Evolutionary conservation across 2,888 invertebrate species (phyloP).

Genomic region (Protophormia terraenovae): DNA sequence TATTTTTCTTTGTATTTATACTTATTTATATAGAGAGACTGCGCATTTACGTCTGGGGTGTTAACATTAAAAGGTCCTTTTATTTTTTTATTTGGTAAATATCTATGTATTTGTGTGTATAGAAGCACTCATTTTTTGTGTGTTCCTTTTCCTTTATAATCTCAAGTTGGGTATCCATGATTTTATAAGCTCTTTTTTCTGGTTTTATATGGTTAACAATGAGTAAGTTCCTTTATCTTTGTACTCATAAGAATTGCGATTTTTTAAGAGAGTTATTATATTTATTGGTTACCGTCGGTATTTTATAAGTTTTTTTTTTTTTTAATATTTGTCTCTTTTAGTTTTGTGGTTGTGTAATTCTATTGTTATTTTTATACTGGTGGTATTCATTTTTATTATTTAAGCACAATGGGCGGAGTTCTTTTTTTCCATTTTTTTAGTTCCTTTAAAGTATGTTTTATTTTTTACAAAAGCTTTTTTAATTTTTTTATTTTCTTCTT

Average conservation of each 20-base stretch:
- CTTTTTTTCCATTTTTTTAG: background rate
- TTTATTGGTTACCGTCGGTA: slow-evolving; percentile 42
- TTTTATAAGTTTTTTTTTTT: slow-evolving; percentile 15
- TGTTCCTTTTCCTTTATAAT: slow-evolving; percentile 11
- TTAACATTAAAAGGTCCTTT: slow-evolving; percentile 55
- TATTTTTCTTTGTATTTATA: background rate
- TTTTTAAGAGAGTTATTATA: background rate
- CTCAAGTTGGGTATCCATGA: slow-evolving; percentile 42
- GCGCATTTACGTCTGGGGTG: slow-evolving; percentile 74
- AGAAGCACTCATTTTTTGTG: background rate
- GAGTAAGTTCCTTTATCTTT: slow-evolving; percentile 23
- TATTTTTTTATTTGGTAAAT: background rate
- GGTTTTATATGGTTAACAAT: background rate
- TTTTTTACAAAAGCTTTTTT: background rate
- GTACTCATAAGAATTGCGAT: background rate
- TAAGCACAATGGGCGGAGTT: slow-evolving; percentile 53
- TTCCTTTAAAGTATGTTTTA: background rate
- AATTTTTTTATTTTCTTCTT: background rate
- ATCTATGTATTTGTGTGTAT: background rate
- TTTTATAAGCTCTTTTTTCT: background rate
- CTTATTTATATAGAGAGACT: slow-evolving; percentile 59
- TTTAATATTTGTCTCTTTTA: slow-evolving; percentile 52
- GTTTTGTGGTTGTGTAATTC: slow-evolving; percentile 33
- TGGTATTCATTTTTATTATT: slow-evolving; percentile 31
- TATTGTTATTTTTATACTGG: slow-evolving; percentile 38